phyloP scores from a whole-genome alignment of 2,888 invertebrate genomes.

The Nymphalis c-album region DNA sequence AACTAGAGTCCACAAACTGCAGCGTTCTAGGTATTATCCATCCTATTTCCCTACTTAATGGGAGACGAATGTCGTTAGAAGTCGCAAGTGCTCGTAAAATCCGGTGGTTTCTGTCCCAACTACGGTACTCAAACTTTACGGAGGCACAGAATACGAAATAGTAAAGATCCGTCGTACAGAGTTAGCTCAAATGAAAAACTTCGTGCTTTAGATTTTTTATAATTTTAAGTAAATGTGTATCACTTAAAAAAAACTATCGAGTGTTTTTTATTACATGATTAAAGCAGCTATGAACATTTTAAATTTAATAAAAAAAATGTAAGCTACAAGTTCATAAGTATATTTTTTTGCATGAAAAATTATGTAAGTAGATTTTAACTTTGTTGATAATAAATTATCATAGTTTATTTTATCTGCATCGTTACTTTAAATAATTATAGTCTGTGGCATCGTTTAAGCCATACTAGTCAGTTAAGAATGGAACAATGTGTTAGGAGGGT shows the following conservation, averaged over 20 bases:
- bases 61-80: slow-evolving; percentile 76
- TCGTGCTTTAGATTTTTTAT: too few relatives aligned
- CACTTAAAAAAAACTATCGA: too few relatives aligned
- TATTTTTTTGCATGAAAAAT: too few relatives aligned
- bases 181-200: background rate
- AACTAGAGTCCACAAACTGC: slow-evolving; percentile 72
- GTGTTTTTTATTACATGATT: too few relatives aligned
- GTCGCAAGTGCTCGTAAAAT: slow-evolving; percentile 73
- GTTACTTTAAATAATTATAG: background rate
- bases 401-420: slow-evolving; percentile 1
- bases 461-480: slow-evolving; percentile 19
- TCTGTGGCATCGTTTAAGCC: slow-evolving; percentile 11
- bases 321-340: too few relatives aligned
- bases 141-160: slow-evolving; percentile 32
- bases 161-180: background rate
- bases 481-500: slow-evolving; percentile 11
- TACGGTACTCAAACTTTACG: slow-evolving; percentile 45
- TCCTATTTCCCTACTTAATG: slow-evolving; percentile 73
- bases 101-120: slow-evolving; percentile 59
- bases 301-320: too few relatives aligned
- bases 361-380: too few relatives aligned
- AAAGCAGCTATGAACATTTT: too few relatives aligned
- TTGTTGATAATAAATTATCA: background rate
- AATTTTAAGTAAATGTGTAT: too few relatives aligned
- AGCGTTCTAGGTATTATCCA: slow-evolving; percentile 67